Evolutionary conservation across 2,113 vertebrate species (phyloP).

Genomic region (Laticauda colubrina): DNA sequence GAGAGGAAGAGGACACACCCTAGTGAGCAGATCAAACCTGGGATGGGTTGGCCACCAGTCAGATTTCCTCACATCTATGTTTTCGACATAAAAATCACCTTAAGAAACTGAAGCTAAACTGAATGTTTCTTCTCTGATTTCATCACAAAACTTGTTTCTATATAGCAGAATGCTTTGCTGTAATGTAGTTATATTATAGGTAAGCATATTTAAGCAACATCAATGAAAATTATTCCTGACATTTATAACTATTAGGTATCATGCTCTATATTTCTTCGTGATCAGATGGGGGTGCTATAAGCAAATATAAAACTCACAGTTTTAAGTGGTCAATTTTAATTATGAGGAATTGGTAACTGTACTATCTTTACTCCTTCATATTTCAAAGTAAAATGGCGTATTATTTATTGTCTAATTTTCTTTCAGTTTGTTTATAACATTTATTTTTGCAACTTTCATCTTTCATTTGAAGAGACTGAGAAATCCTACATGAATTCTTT

Average conservation of each 20-base stretch:
- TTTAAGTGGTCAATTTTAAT: neutral
- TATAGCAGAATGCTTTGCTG: neutral
- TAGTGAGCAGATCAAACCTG: neutral
- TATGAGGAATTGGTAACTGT: neutral
- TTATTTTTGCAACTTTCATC: neutral
- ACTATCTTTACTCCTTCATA: neutral
- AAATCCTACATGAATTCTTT: neutral
- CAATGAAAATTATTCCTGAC: neutral
- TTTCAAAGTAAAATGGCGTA: neutral
- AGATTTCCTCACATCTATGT: neutral
- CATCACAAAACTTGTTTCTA: neutral
- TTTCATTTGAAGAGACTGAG: neutral
- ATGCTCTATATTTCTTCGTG: neutral
- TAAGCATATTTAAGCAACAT: neutral
- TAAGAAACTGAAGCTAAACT: neutral
- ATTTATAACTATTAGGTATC: neutral
- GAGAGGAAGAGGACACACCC: neutral
- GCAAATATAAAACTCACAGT: neutral
- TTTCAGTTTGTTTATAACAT: neutral
- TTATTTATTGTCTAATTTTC: neutral
- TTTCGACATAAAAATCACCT: neutral
- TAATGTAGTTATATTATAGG: neutral
- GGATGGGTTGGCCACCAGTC: neutral
- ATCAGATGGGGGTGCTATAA: neutral
- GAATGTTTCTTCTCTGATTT: neutral